A percentile compares a stretch with the other conserved stretches of the same genome.
These are phyloP conservation scores for Nudaria mundana DNA, from an alignment of 2,888 invertebrate genomes.

Conservation along the genomic window DNA sequence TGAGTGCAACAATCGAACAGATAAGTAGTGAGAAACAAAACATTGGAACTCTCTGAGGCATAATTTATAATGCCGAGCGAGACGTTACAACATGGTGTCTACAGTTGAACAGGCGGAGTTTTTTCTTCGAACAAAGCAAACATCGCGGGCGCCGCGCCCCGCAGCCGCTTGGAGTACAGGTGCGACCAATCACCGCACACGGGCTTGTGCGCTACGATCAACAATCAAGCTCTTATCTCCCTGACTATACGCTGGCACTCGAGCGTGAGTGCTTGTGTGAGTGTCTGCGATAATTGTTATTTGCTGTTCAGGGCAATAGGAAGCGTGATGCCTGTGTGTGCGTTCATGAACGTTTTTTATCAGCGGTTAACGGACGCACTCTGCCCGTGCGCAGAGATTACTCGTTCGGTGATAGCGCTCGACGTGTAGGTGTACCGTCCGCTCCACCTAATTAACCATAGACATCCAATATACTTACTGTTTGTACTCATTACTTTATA, in stretches of 20 bases:
- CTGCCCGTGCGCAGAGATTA: constrained; percentile 58
- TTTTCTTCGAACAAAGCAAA: constrained; percentile 41
- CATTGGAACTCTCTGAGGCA: constrained; percentile 37
- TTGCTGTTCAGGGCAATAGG: constrained; percentile 55
- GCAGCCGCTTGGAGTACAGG: too few species aligned
- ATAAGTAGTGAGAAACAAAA: constrained; percentile 30
- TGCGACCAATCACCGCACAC: constrained; percentile 60
- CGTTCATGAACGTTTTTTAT: constrained; percentile 56
- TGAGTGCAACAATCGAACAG: constrained; percentile 30
- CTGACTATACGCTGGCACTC: constrained; percentile 24
- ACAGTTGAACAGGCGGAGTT: constrained; percentile 47
- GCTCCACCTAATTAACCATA: constrained; percentile 47
- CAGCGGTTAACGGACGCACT: constrained; percentile 67
- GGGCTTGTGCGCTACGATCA: constrained; percentile 41
- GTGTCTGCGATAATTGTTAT: constrained; percentile 59
- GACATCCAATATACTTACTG: constrained; percentile 8
- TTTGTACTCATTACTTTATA: constrained; percentile 6
- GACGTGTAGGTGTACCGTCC: constrained; percentile 67
- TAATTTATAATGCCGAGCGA: constrained; percentile 38
- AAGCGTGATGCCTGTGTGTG: constrained; percentile 47
- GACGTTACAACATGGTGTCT: constrained; percentile 49
- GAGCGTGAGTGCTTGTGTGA: constrained; percentile 16
- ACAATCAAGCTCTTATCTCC: constrained; percentile 51
- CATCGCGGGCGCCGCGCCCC: constrained; percentile 28
- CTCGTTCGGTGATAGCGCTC: constrained; percentile 36